Conservation (phyloP, 2,113 vertebrate genomes). For the western clawed frog (Xenopus tropicalis) region DNA sequence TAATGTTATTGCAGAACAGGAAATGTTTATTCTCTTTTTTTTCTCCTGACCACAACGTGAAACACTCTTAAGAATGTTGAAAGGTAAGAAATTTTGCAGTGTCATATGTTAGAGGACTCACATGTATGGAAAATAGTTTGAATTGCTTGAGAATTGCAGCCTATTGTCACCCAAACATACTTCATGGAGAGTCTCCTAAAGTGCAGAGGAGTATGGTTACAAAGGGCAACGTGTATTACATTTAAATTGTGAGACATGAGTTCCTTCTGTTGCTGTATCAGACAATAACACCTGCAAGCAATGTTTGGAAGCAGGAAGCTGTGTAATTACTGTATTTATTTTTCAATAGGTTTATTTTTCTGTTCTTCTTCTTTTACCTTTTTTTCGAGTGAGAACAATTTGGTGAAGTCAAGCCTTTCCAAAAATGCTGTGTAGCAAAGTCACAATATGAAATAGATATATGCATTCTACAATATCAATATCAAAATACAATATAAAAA, state of each 20-base stretch:
- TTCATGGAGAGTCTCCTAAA: constrained; percentile 18
- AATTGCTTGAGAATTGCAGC: not conserved
- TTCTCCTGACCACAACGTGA: not conserved
- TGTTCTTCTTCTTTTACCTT: constrained; percentile 25
- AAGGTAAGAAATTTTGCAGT: not conserved
- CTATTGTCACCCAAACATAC: constrained; percentile 34
- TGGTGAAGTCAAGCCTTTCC: constrained; percentile 32
- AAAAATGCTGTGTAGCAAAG: constrained; percentile 13
- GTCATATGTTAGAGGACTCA: not conserved
- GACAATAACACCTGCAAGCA: constrained; percentile 42
- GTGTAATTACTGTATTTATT: constrained; percentile 41
- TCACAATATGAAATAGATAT: constrained; percentile 17
- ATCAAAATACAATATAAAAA: too few species aligned
- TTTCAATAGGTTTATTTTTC: constrained; percentile 37
- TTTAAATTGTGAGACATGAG: constrained; percentile 33
- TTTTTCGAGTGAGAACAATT: constrained; percentile 28
- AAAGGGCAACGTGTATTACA: constrained; percentile 29
- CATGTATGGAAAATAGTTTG: not conserved
- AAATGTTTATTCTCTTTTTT: too few species aligned
- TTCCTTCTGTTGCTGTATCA: constrained; percentile 39
- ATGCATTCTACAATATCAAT: not conserved
- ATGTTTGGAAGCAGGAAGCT: constrained; percentile 43
- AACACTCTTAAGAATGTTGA: not conserved
- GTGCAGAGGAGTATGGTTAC: constrained; percentile 8
- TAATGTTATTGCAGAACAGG: too few species aligned